These are phyloP conservation scores for Stramonita haemastoma DNA, from an alignment of 2,888 invertebrate species.

Conservation along the genomic window DNA sequence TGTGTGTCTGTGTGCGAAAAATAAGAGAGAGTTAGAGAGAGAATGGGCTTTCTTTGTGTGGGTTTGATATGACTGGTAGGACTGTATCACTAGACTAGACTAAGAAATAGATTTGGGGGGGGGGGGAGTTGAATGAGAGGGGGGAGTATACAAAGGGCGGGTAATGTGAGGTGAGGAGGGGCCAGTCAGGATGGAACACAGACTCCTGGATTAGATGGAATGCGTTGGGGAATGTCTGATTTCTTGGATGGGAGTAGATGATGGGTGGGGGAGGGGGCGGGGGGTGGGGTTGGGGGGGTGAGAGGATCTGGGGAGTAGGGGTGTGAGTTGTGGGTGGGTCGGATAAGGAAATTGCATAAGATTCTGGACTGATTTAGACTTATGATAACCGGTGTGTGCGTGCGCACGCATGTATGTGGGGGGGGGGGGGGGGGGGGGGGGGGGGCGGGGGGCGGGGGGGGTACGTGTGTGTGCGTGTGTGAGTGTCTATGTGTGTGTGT, in stretches of 20 bases:
- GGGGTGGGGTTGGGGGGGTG: background rate
- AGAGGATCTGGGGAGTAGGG: background rate
- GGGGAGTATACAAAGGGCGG: too few relatives aligned
- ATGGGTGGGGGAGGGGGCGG: background rate
- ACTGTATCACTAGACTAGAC: too few relatives aligned
- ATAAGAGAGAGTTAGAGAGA: too few relatives aligned
- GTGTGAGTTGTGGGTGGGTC: background rate
- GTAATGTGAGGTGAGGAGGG: too few relatives aligned
- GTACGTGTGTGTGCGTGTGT: background rate
- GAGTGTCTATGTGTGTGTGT: conserved; percentile 18
- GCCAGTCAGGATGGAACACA: too few relatives aligned
- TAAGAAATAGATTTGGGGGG: too few relatives aligned
- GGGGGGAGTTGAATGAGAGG: too few relatives aligned
- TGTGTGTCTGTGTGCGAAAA: background rate
- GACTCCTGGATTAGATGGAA: too few relatives aligned
- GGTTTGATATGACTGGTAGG: too few relatives aligned
- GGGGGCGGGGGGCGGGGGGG: background rate
- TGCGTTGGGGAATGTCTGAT: background rate
- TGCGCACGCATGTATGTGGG: conserved; percentile 5
- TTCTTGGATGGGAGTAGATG: background rate
- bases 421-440: background rate
- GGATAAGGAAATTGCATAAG: background rate
- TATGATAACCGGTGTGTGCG: background rate
- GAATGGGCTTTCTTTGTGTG: too few relatives aligned
- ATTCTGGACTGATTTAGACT: too few relatives aligned